Base-by-base conservation (phyloP, 2,888 invertebrate genomes). In the Rhagophthalmus giganteus region DNA sequence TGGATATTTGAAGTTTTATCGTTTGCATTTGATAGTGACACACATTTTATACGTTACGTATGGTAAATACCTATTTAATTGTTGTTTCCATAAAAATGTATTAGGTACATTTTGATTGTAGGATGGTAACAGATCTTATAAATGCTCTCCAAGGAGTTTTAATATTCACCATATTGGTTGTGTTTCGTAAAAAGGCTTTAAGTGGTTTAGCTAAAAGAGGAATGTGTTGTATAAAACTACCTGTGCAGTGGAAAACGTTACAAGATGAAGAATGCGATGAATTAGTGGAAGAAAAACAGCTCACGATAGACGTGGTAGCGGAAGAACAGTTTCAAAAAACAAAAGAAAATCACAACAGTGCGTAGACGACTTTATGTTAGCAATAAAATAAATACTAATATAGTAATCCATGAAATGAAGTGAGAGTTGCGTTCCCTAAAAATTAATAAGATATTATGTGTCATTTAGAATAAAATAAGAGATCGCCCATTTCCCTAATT, bases 1-100 rank as follows among this genome's bases (percentile, higher is more conserved):
- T 87, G 87, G 87, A 78, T 84, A 55, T 87, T 87, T 60, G 87
- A 87, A 72, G 78, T 86, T 8, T 72, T 80, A 8, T 80, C 80
- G 1, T 68, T 66, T 15, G 62, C 65, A 2, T 51, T 68, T 14
- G 62, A 64, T 26, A 20, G 20, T 20, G 20, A 20, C 7, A 20
- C n/a, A n/a, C 49, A 48, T 13, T 50, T 61, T 25, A 39, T 65
- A n/a, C 51, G 58, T 37, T 61, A 62, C 35, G 30, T 69, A 32
- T 76, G 76, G 76, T 76, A 63, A 54, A 65, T 42, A n/a, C n/a
- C n/a, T n/a, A n/a, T n/a, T n/a, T n/a, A n/a, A n/a, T n/a, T n/a
- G n/a, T n/a, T n/a, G n/a, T n/a, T n/a, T n/a, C n/a, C n/a, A n/a
- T n/a, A n/a, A n/a, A n/a, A n/a, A n/a, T n/a, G n/a, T n/a, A n/a